phyloP scores from a whole-genome alignment of 2,888 invertebrate species.

The Bimastos eiseni region DNA sequence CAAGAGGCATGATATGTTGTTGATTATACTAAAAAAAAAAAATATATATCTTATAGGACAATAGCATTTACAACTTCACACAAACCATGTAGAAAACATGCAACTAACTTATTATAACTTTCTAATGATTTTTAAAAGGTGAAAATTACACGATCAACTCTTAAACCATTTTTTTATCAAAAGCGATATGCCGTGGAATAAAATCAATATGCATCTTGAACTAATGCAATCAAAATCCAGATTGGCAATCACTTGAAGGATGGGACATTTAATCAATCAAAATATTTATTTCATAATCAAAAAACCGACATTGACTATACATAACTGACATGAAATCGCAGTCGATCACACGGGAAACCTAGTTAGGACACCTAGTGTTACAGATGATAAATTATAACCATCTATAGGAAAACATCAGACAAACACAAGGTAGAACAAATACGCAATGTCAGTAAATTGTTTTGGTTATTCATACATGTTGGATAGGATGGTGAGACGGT shows the following conservation, averaged over 20 bases:
- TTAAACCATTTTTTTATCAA: not conserved
- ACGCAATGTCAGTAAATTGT: not conserved
- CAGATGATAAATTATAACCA: too few species aligned
- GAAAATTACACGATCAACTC: too few species aligned
- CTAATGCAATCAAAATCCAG: not conserved
- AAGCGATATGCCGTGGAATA: not conserved
- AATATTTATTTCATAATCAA: too few species aligned
- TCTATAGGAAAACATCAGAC: too few species aligned
- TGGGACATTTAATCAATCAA: too few species aligned
- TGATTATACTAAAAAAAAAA: constrained; percentile 78
- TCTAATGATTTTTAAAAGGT: not conserved
- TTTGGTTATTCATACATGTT: not conserved
- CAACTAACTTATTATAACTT: not conserved
- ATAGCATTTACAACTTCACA: not conserved
- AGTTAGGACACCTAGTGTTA: too few species aligned
- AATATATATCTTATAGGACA: not conserved
- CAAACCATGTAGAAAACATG: not conserved
- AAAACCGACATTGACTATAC: too few species aligned
- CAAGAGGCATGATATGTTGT: constrained; percentile 95
- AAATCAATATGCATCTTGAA: not conserved
- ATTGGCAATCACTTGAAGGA: too few species aligned
- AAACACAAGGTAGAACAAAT: not conserved
- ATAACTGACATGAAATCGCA: too few species aligned
- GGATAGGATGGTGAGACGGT: too few species aligned
- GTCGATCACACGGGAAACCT: too few species aligned